Conservation (phyloP, 2,113 vertebrate genomes). For the Caranx ignobilis region DNA sequence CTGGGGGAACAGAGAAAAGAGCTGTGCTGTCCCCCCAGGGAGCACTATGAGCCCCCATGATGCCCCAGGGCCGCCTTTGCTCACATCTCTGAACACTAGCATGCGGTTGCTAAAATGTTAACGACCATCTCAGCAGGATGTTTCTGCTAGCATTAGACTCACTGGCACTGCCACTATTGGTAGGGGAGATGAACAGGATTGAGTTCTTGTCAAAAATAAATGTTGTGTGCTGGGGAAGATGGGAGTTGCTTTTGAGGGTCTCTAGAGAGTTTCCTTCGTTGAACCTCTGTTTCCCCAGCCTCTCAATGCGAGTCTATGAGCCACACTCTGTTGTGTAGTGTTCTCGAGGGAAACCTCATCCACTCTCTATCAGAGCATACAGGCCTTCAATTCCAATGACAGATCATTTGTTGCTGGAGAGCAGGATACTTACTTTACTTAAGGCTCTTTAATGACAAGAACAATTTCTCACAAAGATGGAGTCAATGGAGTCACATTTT, state of each 20-base stretch:
- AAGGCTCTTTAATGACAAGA: constrained; percentile 35
- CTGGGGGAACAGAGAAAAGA: constrained; percentile 27
- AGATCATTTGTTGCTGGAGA: constrained; percentile 46
- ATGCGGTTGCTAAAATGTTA: constrained; percentile 57
- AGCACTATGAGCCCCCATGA: constrained; percentile 33
- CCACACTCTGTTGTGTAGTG: constrained; percentile 5
- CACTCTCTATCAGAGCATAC: constrained; percentile 35
- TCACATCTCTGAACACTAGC: constrained; percentile 32
- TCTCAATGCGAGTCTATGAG: constrained; percentile 14
- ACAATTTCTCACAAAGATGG: constrained; percentile 9
- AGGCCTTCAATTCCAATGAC: constrained; percentile 27
- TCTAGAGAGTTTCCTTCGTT: background rate
- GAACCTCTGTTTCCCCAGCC: constrained; percentile 10
- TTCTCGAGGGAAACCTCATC: constrained; percentile 43
- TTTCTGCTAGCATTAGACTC: constrained; percentile 51
- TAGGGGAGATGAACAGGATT: constrained; percentile 2
- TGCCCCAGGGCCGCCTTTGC: constrained; percentile 47
- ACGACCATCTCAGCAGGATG: constrained; percentile 50
- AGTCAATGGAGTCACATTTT: constrained; percentile 1
- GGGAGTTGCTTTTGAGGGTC: background rate
- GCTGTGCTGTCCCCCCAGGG: constrained; percentile 52
- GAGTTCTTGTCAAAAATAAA: constrained; percentile 28
- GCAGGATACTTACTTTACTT: constrained; percentile 48
- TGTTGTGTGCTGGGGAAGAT: constrained; percentile 3
- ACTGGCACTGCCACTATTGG: constrained; percentile 33